These are phyloP conservation scores for Amblyopsis rosae DNA, from an alignment of 2,113 vertebrate genomes.

Conservation along the genomic window DNA sequence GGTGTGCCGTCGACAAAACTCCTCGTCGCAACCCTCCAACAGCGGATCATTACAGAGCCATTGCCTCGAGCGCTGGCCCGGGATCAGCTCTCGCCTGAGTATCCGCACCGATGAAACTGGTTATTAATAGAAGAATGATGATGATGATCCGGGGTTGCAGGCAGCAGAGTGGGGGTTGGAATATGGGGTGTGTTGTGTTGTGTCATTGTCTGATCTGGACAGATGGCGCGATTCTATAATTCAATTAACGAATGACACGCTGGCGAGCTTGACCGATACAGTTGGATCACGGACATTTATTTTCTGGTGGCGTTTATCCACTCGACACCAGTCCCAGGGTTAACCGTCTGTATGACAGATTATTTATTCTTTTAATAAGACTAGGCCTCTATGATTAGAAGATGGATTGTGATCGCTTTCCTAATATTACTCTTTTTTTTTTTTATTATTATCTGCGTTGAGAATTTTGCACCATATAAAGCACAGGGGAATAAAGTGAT, in stretches of 20 bases:
- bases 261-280: neutral
- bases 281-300: neutral
- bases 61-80: conserved; percentile 40
- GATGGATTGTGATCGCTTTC: too few species aligned
- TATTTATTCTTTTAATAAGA: neutral
- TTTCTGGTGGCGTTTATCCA: neutral
- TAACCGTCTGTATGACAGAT: neutral
- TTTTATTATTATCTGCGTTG: too few species aligned
- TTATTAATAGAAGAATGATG: conserved; percentile 36
- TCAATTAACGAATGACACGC: conserved; percentile 13
- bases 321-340: neutral
- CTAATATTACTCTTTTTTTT: too few species aligned
- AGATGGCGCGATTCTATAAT: conserved; percentile 9
- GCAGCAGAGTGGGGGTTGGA: conserved; percentile 17
- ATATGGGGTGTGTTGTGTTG: neutral
- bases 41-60: conserved; percentile 52
- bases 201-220: conserved; percentile 32
- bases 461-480: too few species aligned
- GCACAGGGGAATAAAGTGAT: too few species aligned
- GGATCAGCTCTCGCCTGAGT: conserved; percentile 57
- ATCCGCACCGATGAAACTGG: conserved; percentile 11
- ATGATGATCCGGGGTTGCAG: conserved; percentile 49
- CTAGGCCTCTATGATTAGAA: neutral
- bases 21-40: conserved; percentile 50
- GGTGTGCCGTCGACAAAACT: conserved; percentile 50